Conservation (phyloP, 1,140 invertebrate species). For the Parapsyche elsis region DNA sequence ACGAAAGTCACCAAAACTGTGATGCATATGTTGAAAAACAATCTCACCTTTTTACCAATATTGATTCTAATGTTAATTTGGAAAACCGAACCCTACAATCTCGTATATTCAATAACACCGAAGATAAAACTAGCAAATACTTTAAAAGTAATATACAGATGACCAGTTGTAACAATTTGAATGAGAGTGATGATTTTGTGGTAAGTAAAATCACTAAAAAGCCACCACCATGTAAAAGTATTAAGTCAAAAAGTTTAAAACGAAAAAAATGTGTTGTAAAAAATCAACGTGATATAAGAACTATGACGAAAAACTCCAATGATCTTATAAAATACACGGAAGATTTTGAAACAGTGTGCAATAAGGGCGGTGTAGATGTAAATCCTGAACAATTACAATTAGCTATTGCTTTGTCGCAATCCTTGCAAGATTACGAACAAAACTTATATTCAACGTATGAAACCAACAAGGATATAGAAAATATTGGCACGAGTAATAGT, state of each 20-base stretch:
- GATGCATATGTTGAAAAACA: too few species aligned
- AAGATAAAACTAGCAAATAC: constrained; percentile 39
- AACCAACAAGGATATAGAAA: constrained; percentile 39
- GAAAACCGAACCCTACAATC: neutral
- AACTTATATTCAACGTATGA: constrained; percentile 42
- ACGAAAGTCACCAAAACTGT: too few species aligned
- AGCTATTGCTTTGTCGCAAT: constrained; percentile 69
- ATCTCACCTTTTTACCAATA: too few species aligned
- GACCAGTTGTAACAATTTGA: neutral
- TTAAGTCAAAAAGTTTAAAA: constrained; percentile 4
- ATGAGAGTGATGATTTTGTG: constrained; percentile 24
- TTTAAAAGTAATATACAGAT: constrained; percentile 37
- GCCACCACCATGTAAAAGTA: constrained; percentile 16
- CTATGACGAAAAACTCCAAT: constrained; percentile 54
- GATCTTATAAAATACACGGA: constrained; percentile 61
- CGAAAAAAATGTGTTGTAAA: constrained; percentile 45
- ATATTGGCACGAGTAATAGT: constrained; percentile 10
- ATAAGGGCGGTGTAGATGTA: constrained; percentile 63
- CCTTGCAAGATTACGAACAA: constrained; percentile 59
- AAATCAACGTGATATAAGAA: constrained; percentile 58
- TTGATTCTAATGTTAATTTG: too few species aligned
- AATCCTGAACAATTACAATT: constrained; percentile 69
- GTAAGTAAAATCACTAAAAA: constrained; percentile 25
- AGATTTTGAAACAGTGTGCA: constrained; percentile 63
- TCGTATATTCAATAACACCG: neutral